Percentiles rank a stretch among this genome's conserved stretches.
Conservation (phyloP, 1,140 invertebrate genomes). For the Himalopsyche phryganea region DNA sequence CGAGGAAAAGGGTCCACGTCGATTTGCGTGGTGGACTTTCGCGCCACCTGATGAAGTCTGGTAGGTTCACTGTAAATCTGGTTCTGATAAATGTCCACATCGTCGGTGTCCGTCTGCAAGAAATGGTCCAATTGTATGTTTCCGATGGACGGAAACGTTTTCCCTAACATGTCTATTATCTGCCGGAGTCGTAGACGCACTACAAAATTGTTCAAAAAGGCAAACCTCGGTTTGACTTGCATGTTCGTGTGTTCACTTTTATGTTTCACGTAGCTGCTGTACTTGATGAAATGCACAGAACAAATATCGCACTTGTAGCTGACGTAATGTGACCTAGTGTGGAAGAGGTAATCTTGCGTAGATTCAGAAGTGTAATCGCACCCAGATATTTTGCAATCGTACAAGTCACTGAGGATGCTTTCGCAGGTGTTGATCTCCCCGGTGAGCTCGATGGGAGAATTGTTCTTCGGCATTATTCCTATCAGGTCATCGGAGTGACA, state of each 20-base stretch:
- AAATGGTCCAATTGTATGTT: not conserved
- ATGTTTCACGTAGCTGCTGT: not conserved
- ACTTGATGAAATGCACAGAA: not conserved
- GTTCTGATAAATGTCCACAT: not conserved
- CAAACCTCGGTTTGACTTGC: not conserved
- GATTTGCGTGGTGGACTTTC: constrained; percentile 12
- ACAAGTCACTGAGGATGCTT: too few species aligned
- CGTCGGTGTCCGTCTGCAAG: not conserved
- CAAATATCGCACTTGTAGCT: constrained; percentile 6
- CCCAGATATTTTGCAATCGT: constrained; percentile 13
- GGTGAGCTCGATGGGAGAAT: not conserved
- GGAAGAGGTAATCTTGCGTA: not conserved
- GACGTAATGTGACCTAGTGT: constrained; percentile 14
- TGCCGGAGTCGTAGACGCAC: not conserved
- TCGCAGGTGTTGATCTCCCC: constrained; percentile 3
- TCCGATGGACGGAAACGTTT: not conserved
- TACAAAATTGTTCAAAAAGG: not conserved
- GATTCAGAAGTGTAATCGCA: not conserved
- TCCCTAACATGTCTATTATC: not conserved
- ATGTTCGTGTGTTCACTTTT: not conserved
- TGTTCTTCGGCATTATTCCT: not conserved
- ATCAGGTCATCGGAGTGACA: not conserved
- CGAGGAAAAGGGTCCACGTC: not conserved
- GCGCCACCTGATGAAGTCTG: constrained; percentile 6
- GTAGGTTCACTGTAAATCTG: too few species aligned